Evolutionary conservation across 1,140 invertebrate genomes (phyloP).

Genomic region (Diprion similis): DNA sequence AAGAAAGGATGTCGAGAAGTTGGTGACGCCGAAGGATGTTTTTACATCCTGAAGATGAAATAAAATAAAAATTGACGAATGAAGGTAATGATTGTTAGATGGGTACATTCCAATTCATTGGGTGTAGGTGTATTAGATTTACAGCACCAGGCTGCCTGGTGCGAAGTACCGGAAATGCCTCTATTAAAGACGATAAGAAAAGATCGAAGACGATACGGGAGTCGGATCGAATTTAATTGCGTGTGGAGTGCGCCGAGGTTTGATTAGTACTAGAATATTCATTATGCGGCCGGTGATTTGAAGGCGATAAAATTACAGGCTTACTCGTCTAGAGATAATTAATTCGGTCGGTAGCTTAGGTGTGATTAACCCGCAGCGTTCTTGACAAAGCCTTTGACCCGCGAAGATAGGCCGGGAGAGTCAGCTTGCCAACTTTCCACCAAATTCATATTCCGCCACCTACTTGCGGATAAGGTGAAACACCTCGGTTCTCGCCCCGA

Average conservation of each 20-base stretch:
- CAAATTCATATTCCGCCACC: background rate
- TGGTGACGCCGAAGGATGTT: no score
- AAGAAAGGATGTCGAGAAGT: no score
- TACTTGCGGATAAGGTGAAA: background rate
- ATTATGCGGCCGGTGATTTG: slow-evolving; percentile 46
- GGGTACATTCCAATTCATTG: no score
- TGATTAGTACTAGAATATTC: slow-evolving; percentile 43
- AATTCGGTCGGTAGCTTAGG: slow-evolving; percentile 46
- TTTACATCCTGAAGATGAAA: no score
- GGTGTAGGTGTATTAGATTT: no score
- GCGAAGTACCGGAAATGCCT: background rate
- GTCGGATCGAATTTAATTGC: slow-evolving; percentile 33
- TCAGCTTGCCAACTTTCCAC: background rate
- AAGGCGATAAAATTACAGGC: slow-evolving; percentile 50
- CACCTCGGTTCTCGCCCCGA: background rate
- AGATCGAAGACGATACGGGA: slow-evolving; percentile 29
- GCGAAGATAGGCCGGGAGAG: slow-evolving; percentile 1
- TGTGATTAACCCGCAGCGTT: slow-evolving; percentile 38
- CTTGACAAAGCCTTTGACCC: slow-evolving; percentile 6
- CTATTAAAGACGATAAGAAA: background rate
- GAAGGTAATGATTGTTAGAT: no score
- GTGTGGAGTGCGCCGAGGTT: slow-evolving; percentile 30
- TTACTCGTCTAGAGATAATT: slow-evolving; percentile 46
- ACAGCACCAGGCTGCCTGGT: no score
- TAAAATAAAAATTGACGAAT: no score